Evolutionary conservation across 2,888 invertebrate genomes (phyloP).

Genomic region (Sesia apiformis): DNA sequence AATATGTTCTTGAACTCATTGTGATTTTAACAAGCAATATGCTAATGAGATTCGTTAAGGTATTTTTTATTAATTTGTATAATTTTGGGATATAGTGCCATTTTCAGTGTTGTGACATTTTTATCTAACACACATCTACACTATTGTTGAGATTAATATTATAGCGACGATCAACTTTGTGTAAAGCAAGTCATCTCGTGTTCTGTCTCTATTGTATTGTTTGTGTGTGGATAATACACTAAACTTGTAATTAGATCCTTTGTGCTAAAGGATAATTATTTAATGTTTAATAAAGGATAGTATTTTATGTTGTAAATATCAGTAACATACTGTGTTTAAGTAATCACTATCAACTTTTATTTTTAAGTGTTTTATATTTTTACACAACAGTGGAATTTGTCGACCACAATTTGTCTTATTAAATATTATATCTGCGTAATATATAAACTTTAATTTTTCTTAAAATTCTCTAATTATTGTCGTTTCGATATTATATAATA

Average conservation of each 20-base stretch:
- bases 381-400: too few species aligned
- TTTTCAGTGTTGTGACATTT: slow-evolving; percentile 39
- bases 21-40: slow-evolving; percentile 15
- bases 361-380: neutral
- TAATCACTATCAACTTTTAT: slow-evolving; percentile 3
- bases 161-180: slow-evolving; percentile 4
- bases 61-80: slow-evolving; percentile 14
- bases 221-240: slow-evolving; percentile 2
- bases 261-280: neutral
- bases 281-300: too few species aligned
- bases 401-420: too few species aligned
- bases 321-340: neutral
- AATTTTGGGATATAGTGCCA: slow-evolving; percentile 51
- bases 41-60: slow-evolving; percentile 19
- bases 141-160: neutral
- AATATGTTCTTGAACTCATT: slow-evolving; percentile 19
- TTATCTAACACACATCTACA: slow-evolving; percentile 11
- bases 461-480: too few species aligned
- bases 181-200: slow-evolving; percentile 17
- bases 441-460: too few species aligned
- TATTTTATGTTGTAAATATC: slow-evolving; percentile 5
- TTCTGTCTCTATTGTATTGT: slow-evolving; percentile 9
- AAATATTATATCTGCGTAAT: too few species aligned
- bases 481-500: too few species aligned
- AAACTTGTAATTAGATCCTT: neutral